Base-by-base conservation (phyloP, 1,140 invertebrate genomes). In the Harpegnathos saltator region DNA sequence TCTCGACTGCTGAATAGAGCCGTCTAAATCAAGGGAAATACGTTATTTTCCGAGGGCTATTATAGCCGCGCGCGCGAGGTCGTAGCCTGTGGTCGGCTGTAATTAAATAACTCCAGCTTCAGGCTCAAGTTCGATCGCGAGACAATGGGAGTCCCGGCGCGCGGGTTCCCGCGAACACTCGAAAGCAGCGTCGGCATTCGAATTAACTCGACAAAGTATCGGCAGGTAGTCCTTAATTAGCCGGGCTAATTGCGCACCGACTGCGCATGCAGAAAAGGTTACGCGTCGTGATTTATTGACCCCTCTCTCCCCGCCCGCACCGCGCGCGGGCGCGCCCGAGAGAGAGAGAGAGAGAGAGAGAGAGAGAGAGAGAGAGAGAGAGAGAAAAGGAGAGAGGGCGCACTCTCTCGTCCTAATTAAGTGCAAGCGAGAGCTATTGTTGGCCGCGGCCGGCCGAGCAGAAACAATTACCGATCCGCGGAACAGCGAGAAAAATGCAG, bases 161-260 rank as follows among this genome's bases (percentile, higher is more conserved):
- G 61, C 26, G 24, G 65, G 83, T 85, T 69, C 69, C 71, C 72
- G 65, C 68, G 68, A 50, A 59, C 61, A 65, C 74, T 63, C 61
- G 58, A 58, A 54, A 58, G 48, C 83, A 88, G 44, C 82, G 71
- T 50, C 68, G 69, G 78, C 71, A 85, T 82, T 87, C 87, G 89
- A 91, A 92, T 92, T 90, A 90, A 91, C 89, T 89, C 91, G 87
- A 92, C 90, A 91, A 91, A 92, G 89, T 92, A 92, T 89, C 91
- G 88, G 84, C 81, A 89, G 88, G 84, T 88, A 90, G 90, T 92
- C 89, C 86, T 91, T 92, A 91, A 92, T 92, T 92, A 92, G 91
- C 83, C 65, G 84, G 88, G 89, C 91, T 92, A 92, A 92, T 92
- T 92, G 91, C 89, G 66, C 85, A 83, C 85, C 69, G 88, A 78